These are phyloP conservation scores for Phocoena sinus DNA, from an alignment of 2,113 vertebrate genomes.

Conservation along the genomic window DNA sequence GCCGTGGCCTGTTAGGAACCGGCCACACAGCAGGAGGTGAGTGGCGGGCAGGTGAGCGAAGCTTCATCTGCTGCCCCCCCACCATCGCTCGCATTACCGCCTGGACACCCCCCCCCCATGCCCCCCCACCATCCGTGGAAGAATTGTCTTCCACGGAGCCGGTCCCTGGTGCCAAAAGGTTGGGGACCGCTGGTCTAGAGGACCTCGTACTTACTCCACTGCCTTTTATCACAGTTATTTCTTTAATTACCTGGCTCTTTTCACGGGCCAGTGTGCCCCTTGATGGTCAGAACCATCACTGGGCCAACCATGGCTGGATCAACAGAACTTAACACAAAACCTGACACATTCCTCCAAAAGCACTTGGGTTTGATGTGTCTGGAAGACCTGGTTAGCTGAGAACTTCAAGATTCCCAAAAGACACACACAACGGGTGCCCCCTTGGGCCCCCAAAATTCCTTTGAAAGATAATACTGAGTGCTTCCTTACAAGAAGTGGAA, in stretches of 20 bases:
- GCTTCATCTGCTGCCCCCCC: too few relatives aligned
- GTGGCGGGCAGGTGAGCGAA: too few relatives aligned
- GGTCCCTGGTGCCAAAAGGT: too few relatives aligned
- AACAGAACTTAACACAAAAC: neutral
- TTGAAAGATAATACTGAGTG: neutral
- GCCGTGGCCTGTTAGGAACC: too few relatives aligned
- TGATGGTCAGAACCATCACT: neutral
- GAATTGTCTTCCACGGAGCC: too few relatives aligned
- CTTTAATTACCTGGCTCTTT: neutral
- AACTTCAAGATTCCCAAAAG: neutral
- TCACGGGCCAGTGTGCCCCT: neutral
- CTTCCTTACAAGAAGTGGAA: neutral
- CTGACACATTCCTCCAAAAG: neutral
- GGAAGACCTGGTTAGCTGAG: neutral
- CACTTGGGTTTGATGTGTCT: neutral
- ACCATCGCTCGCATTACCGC: too few relatives aligned
- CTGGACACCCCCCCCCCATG: too few relatives aligned
- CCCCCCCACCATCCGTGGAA: too few relatives aligned
- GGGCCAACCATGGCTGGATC: too few relatives aligned
- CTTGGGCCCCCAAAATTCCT: neutral
- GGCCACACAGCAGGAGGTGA: too few relatives aligned
- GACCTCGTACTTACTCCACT: accelerated
- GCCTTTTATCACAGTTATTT: accelerated
- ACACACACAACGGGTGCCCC: too few relatives aligned
- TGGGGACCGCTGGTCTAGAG: neutral